A percentile compares a stretch with the other conserved stretches of the same genome.
These are phyloP conservation scores for Pygoscelis antarcticus DNA, from an alignment of 2,113 vertebrate genomes.

Conservation along the genomic window DNA sequence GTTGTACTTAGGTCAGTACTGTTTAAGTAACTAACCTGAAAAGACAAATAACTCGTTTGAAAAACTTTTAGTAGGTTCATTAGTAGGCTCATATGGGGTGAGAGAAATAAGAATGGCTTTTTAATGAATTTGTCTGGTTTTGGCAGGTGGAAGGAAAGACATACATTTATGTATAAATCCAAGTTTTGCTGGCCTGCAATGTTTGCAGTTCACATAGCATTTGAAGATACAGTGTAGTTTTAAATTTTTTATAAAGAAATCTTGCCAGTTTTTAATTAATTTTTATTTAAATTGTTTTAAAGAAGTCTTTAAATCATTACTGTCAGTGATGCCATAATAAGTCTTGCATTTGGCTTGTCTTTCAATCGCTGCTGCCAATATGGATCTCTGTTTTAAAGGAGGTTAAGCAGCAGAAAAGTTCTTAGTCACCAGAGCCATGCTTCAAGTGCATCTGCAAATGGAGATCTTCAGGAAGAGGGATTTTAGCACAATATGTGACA, in stretches of 20 bases:
- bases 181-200: not conserved
- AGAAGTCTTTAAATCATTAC: not conserved
- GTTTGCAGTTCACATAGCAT: not conserved
- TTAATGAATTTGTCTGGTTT: not conserved
- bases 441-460: not conserved
- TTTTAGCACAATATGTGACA: not conserved
- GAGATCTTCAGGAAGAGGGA: not conserved
- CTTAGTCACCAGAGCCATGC: not conserved
- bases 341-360: not conserved
- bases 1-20: not conserved
- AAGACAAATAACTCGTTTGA: not conserved
- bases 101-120: not conserved
- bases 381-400: not conserved
- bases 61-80: not conserved
- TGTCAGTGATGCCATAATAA: not conserved
- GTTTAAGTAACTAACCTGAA: not conserved
- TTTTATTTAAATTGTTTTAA: not conserved
- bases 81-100: not conserved
- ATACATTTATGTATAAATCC: rapidly evolving
- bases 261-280: not conserved
- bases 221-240: not conserved
- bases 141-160: not conserved
- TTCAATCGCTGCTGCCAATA: not conserved
- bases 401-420: not conserved
- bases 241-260: not conserved